Evolutionary conservation across 2,888 invertebrate genomes (phyloP).

Genomic region (Drosophila incognita): DNA sequence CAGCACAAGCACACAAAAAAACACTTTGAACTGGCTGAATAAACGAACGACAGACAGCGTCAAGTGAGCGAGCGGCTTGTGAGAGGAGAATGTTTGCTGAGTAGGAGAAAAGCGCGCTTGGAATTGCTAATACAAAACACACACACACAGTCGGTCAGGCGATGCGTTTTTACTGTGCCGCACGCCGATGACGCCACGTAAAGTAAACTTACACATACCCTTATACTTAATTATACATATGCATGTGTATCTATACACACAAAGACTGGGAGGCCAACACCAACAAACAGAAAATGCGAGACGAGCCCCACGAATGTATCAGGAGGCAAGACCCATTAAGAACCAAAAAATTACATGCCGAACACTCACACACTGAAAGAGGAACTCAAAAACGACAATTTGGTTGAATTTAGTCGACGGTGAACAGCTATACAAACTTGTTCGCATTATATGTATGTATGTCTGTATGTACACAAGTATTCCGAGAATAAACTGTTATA

Average conservation of each 20-base stretch:
- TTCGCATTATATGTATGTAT: conserved; percentile 8
- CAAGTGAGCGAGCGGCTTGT: conserved; percentile 9
- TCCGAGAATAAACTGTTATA: conserved; percentile 56
- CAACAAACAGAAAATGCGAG: conserved; percentile 39
- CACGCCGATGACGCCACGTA: conserved; percentile 50
- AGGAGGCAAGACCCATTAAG: conserved; percentile 23
- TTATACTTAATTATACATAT: not conserved
- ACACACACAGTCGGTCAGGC: conserved; percentile 29
- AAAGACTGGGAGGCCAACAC: conserved; percentile 22
- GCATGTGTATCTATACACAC: conserved; percentile 7
- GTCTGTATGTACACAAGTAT: conserved; percentile 18
- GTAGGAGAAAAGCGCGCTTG: not conserved
- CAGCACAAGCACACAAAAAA: conserved; percentile 31
- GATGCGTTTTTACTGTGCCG: conserved; percentile 25
- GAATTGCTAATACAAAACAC: conserved; percentile 32
- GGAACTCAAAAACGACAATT: conserved; percentile 18
- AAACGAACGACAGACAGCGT: conserved; percentile 21
- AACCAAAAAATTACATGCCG: conserved; percentile 24
- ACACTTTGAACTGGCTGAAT: conserved; percentile 45
- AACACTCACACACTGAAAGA: not conserved
- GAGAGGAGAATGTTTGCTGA: not conserved
- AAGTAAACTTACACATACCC: conserved; percentile 15
- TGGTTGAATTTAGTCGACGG: conserved; percentile 5
- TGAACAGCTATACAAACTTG: conserved; percentile 45
- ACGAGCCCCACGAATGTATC: conserved; percentile 71